A percentile compares a stretch with the other conserved stretches of the same genome.
Conservation (phyloP, 2,888 invertebrate species). For the Hermodice carunculata region DNA sequence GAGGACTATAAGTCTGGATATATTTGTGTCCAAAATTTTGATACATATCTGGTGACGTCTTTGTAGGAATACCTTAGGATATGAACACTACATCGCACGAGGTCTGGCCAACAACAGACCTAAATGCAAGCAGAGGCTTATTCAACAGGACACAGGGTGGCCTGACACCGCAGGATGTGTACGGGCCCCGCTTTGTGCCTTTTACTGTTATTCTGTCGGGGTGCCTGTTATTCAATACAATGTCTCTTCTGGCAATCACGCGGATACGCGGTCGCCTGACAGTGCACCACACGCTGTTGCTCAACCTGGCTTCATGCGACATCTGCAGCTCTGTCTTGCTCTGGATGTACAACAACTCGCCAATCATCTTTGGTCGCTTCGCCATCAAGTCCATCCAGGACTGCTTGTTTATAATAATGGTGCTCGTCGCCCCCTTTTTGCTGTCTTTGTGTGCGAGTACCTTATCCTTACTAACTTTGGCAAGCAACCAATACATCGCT, state of each 20-base stretch:
- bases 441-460: slow-evolving; percentile 35
- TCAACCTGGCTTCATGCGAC: slow-evolving; percentile 43
- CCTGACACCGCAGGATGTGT: no score
- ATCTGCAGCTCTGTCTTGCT: slow-evolving; percentile 36
- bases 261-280: slow-evolving; percentile 44
- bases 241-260: slow-evolving; percentile 57
- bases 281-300: slow-evolving; percentile 50
- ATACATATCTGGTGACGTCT: no score
- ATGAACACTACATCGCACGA: no score
- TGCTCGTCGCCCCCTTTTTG: slow-evolving; percentile 35
- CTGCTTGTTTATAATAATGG: slow-evolving; percentile 40
- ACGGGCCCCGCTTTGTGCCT: slow-evolving; percentile 33
- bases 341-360: slow-evolving; percentile 47
- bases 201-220: slow-evolving; percentile 32
- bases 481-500: slow-evolving; percentile 45
- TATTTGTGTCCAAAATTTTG: no score
- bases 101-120: no score
- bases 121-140: no score
- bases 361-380: slow-evolving; percentile 37
- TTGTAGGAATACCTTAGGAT: no score
- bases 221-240: slow-evolving; percentile 47
- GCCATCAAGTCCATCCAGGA: slow-evolving; percentile 25
- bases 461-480: slow-evolving; percentile 40
- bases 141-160: no score
- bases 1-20: no score